phyloP scores from a whole-genome alignment of 2,797 vertebrate species.

The Hafferia zeledoni region DNA sequence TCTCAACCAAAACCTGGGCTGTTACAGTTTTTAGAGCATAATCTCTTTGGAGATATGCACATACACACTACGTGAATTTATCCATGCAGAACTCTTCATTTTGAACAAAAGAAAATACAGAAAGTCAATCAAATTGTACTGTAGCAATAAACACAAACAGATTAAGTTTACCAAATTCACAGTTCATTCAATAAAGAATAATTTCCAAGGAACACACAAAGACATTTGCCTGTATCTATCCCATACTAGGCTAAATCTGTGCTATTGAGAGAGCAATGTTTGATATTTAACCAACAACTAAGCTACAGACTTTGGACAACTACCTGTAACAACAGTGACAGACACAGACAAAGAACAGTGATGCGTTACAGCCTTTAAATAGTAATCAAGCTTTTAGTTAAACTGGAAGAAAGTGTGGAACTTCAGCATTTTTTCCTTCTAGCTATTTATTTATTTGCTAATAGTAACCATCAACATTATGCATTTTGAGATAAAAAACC shows the following conservation, averaged over 20 bases:
- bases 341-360: background rate
- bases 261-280: background rate
- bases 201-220: background rate
- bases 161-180: background rate
- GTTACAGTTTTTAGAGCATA: background rate
- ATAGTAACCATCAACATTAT: background rate
- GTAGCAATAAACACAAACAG: background rate
- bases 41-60: background rate
- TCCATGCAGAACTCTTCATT: background rate
- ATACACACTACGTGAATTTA: background rate
- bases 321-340: background rate
- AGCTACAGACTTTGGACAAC: background rate
- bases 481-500: background rate
- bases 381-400: slow-evolving; percentile 22
- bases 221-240: background rate
- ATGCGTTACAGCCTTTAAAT: background rate
- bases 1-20: background rate
- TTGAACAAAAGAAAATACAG: background rate
- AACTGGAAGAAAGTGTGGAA: background rate
- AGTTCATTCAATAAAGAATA: background rate
- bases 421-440: background rate
- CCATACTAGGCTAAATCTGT: background rate
- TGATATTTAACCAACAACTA: slow-evolving; percentile 13
- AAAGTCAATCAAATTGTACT: background rate
- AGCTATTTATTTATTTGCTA: slow-evolving; percentile 18